Percentiles rank a stretch among this genome's conserved stretches.
These are phyloP conservation scores for Rana temporaria DNA, from an alignment of 2,113 vertebrate species.

Conservation along the genomic window DNA sequence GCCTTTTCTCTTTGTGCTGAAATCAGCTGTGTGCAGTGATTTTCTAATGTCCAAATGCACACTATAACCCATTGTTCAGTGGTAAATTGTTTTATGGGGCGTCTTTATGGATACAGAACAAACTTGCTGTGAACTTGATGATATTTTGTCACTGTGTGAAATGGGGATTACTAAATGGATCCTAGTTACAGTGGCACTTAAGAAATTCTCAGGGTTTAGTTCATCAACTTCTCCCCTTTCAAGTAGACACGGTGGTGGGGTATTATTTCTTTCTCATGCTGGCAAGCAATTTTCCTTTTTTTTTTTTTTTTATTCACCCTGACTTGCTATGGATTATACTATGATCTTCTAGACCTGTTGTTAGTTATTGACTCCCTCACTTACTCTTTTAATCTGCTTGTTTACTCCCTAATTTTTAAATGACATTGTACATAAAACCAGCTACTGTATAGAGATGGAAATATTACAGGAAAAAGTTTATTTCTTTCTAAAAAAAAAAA, in stretches of 20 bases:
- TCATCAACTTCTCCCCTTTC: constrained; percentile 35
- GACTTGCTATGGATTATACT: constrained; percentile 40
- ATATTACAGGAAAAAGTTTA: too few relatives aligned
- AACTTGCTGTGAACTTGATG: constrained; percentile 32
- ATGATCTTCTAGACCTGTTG: constrained; percentile 39
- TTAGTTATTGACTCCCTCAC: constrained; percentile 40
- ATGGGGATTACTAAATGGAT: constrained; percentile 49
- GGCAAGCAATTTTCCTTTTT: constrained; percentile 40
- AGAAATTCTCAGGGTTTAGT: constrained; percentile 41
- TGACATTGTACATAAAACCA: background rate
- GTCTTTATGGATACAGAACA: background rate
- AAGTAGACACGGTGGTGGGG: constrained; percentile 25
- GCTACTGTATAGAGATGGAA: too few relatives aligned
- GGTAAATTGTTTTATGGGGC: constrained; percentile 13
- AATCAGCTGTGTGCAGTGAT: too few relatives aligned
- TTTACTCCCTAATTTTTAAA: background rate
- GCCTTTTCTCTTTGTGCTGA: too few relatives aligned
- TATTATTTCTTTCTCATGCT: constrained; percentile 46
- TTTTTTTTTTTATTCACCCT: constrained; percentile 19
- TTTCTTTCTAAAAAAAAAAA: too few relatives aligned
- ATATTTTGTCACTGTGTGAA: constrained; percentile 50
- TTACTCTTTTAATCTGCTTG: background rate
- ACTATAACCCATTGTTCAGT: constrained; percentile 9
- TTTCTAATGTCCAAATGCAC: constrained; percentile 21
- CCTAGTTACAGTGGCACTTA: constrained; percentile 19